Evolutionary conservation across 2,888 invertebrate species (phyloP).

Genomic region (Ecliptopera silaceata): DNA sequence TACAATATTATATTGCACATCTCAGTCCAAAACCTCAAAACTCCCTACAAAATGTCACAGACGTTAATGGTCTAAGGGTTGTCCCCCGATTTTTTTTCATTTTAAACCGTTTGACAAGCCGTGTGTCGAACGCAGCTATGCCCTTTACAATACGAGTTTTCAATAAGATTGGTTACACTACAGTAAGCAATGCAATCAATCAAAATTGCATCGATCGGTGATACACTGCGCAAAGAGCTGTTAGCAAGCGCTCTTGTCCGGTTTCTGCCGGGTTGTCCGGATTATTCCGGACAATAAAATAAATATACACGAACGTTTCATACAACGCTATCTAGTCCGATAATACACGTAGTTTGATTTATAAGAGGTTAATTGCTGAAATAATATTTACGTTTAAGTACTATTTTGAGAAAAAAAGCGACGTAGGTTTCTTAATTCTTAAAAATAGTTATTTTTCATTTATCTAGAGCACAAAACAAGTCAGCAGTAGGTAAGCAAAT

Average conservation of each 20-base stretch:
- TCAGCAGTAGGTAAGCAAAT: too few relatives aligned
- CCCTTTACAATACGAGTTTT: slow-evolving; percentile 80
- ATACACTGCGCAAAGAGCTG: slow-evolving; percentile 55
- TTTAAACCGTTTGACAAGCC: slow-evolving; percentile 80
- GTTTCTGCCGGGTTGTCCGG: slow-evolving; percentile 8
- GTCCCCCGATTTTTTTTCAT: slow-evolving; percentile 78
- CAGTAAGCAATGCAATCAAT: slow-evolving; percentile 83
- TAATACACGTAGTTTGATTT: too few relatives aligned
- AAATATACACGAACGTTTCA: too few relatives aligned
- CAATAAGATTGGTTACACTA: slow-evolving; percentile 83
- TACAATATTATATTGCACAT: slow-evolving; percentile 34
- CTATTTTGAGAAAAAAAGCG: too few relatives aligned
- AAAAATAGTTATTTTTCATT: too few relatives aligned
- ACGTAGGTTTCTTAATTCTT: too few relatives aligned
- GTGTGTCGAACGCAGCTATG: slow-evolving; percentile 74
- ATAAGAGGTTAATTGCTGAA: too few relatives aligned
- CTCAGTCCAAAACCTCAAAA: slow-evolving; percentile 47
- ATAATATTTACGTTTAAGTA: too few relatives aligned
- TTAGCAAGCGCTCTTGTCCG: not conserved
- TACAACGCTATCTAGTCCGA: too few relatives aligned
- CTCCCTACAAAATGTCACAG: slow-evolving; percentile 76
- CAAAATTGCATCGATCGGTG: slow-evolving; percentile 77
- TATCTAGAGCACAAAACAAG: too few relatives aligned
- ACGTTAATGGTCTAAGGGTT: slow-evolving; percentile 69
- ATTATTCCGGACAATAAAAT: not conserved